Evolutionary conservation across 2,113 vertebrate species (phyloP).

Genomic region (Albula glossodonta): DNA sequence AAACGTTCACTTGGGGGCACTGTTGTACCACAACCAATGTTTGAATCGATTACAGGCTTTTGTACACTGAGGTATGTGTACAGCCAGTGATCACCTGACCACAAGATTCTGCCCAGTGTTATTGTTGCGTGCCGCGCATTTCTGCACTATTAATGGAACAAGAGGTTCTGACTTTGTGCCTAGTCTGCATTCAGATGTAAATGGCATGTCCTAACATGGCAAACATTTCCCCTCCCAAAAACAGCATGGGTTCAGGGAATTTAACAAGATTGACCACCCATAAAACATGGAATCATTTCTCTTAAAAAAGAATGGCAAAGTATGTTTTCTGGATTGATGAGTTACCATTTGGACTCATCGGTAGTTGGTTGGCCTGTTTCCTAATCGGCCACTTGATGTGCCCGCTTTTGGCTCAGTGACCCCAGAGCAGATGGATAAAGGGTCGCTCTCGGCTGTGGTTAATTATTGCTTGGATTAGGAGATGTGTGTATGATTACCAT

Average conservation of each 20-base stretch:
- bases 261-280: background rate
- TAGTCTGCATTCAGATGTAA: constrained; percentile 38
- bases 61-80: constrained; percentile 2
- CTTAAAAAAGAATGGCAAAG: background rate
- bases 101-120: constrained; percentile 43
- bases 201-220: background rate
- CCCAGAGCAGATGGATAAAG: background rate
- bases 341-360: constrained; percentile 19
- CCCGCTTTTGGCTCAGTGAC: background rate
- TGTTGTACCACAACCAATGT: constrained; percentile 8
- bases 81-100: constrained; percentile 54
- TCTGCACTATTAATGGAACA: constrained; percentile 70
- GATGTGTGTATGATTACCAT: constrained; percentile 24
- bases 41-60: background rate
- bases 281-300: background rate
- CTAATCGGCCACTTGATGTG: constrained; percentile 7
- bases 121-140: constrained; percentile 54
- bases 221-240: background rate
- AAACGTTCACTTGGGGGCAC: constrained; percentile 20
- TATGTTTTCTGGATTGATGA: background rate
- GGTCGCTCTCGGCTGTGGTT: background rate
- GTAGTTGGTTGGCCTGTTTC: constrained; percentile 18
- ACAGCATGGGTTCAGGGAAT: background rate
- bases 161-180: constrained; percentile 53
- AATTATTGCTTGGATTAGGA: constrained; percentile 18